Base-by-base conservation (phyloP, 2,113 vertebrate genomes). In the Ahaetulla prasina region DNA sequence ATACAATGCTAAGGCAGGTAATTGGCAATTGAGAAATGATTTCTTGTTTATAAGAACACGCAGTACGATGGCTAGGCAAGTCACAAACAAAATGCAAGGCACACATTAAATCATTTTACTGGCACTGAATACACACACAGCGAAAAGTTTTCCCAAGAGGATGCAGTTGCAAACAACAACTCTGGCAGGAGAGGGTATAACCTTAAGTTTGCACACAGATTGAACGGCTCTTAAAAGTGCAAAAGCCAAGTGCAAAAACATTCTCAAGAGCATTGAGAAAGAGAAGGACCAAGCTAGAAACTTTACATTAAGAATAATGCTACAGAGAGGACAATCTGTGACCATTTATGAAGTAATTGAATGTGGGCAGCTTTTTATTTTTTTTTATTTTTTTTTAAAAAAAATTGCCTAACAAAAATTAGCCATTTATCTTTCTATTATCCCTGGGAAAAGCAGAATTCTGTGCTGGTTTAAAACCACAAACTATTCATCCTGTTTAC, bases 41-140 rank as follows among this genome's bases (percentile, higher is more conserved):
- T 92, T 89, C 20, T 95, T 95, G 88, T 87, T 91, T 92, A 92
- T 90, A 87, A 91, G 90, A 93, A 95, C 35, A 92, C 5, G 43
- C 35, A 39, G 74, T 80, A 91, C 89, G 85, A 54, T 91, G 11
- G 93, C 92, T 22, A 90, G 52, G 20, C 85, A 12, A 88, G 8
- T 87, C 5, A 0, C 39, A 95, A 95, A 87, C 14, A 85, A 91
- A 95, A 85, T 30, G 68, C 87, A n/a, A 91, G 25, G 89, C 14
- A 18, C 47, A 4, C 89, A 92, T 87, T 87, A 91, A 92, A 27
- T 90, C 84, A 23, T 87, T 95, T 63, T 92, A 39, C 89, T 89
- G 89, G 84, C 86, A 60, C 30, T 88, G 85, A 80, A 85, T 11
- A 68, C 47, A 23, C 0, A 0, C 39, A 87, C 93, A 85, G 25